A percentile compares a stretch with the other conserved stretches of the same genome.
These are phyloP conservation scores for Chloroceryle inda DNA, from an alignment of 2,797 vertebrate species.

Conservation along the genomic window DNA sequence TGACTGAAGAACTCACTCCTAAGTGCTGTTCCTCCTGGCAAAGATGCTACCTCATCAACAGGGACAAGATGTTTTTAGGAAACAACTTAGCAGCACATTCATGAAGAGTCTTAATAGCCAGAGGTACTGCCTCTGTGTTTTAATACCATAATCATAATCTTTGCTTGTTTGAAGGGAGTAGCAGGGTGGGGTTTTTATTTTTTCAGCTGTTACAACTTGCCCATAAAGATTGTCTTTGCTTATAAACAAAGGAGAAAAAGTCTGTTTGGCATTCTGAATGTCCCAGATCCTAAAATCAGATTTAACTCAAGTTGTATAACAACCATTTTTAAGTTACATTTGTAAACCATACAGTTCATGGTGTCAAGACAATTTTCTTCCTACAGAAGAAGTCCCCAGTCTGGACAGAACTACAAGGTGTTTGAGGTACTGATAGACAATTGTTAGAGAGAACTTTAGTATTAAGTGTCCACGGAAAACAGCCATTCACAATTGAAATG, in stretches of 20 bases:
- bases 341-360: background rate
- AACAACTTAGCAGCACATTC: background rate
- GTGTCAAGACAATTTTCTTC: background rate
- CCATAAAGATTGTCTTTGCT: background rate
- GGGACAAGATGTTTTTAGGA: background rate
- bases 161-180: background rate
- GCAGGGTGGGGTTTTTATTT: accelerated
- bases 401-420: background rate
- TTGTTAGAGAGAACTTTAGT: background rate
- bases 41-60: background rate
- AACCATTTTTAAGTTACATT: background rate
- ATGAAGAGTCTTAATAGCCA: background rate
- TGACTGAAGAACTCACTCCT: background rate
- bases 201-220: background rate
- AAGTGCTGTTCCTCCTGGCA: background rate
- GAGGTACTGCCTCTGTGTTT: background rate
- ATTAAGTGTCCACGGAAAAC: background rate
- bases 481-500: background rate
- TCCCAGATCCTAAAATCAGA: background rate
- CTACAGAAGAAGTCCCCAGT: background rate
- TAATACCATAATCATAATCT: background rate
- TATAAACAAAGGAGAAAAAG: background rate
- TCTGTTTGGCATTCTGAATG: background rate
- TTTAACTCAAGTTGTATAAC: background rate
- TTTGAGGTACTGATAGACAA: background rate